Evolutionary conservation across 2,797 vertebrate species (phyloP).

Genomic region (Acrossocheilus fasciatus): DNA sequence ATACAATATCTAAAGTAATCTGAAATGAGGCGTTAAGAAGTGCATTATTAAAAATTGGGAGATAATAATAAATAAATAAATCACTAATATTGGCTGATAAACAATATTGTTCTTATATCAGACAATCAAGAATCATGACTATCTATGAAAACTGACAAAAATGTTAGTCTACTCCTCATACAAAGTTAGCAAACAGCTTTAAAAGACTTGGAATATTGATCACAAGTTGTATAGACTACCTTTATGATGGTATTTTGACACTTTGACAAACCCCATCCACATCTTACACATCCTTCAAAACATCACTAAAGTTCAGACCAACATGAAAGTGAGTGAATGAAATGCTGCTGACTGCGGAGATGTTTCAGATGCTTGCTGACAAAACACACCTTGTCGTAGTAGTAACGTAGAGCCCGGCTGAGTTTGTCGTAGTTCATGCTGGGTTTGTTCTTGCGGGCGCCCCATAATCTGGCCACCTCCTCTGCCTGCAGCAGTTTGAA

Average conservation of each 20-base stretch:
- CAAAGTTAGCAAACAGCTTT: background rate
- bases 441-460: slow-evolving; percentile 96
- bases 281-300: background rate
- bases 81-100: background rate
- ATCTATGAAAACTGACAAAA: background rate
- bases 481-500: slow-evolving; percentile 97
- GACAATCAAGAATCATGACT: background rate
- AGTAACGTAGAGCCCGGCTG: slow-evolving; percentile 95
- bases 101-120: background rate
- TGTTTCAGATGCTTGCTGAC: background rate
- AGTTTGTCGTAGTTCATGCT: slow-evolving; percentile 99
- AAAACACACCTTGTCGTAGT: slow-evolving; percentile 92
- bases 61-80: background rate
- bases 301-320: background rate
- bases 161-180: background rate
- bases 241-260: background rate
- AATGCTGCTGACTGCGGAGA: background rate
- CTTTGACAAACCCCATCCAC: background rate
- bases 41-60: background rate
- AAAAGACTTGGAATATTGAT: background rate
- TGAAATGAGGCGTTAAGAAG: background rate
- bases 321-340: background rate
- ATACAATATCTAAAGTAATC: background rate
- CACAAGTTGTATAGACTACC: background rate
- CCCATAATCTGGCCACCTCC: slow-evolving; percentile 97